These are phyloP conservation scores for Pseudococcus viburni DNA, from an alignment of 2,888 invertebrate genomes.

Conservation along the genomic window DNA sequence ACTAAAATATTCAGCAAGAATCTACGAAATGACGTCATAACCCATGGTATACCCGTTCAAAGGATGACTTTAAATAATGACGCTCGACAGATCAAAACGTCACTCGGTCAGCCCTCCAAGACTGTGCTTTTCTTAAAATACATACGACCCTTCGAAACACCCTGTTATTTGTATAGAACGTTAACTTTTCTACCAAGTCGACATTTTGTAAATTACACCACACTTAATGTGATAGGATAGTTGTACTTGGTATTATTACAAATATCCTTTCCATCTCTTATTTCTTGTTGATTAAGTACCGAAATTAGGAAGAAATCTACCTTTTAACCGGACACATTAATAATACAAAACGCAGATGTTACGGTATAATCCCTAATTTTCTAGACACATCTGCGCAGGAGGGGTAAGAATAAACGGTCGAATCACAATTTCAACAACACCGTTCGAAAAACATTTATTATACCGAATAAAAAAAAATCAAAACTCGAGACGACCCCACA, in stretches of 20 bases:
- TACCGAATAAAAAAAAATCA: background rate
- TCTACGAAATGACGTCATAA: background rate
- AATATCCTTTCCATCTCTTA: background rate
- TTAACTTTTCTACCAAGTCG: background rate
- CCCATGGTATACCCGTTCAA: background rate
- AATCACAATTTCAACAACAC: background rate
- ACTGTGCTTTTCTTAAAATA: background rate
- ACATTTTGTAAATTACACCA: constrained; percentile 3
- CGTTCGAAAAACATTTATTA: background rate
- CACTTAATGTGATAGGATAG: background rate
- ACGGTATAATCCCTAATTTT: background rate
- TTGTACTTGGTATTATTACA: background rate
- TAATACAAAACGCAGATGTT: constrained; percentile 40
- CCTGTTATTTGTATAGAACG: background rate
- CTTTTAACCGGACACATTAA: constrained; percentile 13
- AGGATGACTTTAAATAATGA: constrained; percentile 1
- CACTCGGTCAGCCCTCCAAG: background rate
- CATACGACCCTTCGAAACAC: background rate
- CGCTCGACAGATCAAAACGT: background rate
- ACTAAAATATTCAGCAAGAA: no score
- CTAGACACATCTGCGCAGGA: background rate
- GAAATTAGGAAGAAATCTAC: constrained; percentile 33
- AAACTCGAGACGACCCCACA: background rate
- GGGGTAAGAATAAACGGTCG: background rate
- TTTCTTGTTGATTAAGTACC: background rate